Evolutionary conservation across 2,113 vertebrate genomes (phyloP).

Genomic region (Ammodytes marinus): DNA sequence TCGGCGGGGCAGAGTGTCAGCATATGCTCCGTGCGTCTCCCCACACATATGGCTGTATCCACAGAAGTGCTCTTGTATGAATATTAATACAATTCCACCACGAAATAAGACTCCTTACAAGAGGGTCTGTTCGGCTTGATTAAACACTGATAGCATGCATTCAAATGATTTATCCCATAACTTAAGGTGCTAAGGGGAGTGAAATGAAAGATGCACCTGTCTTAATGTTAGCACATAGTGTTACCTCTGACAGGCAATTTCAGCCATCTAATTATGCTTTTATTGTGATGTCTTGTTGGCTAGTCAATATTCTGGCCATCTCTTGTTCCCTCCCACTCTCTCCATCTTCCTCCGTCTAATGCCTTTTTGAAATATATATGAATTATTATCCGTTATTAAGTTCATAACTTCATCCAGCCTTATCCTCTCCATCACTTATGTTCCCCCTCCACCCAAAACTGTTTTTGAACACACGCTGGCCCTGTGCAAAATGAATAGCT

Average conservation of each 20-base stretch:
- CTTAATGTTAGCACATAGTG: conserved; percentile 50
- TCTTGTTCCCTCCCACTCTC: conserved; percentile 6
- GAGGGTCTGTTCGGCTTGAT: conserved; percentile 55
- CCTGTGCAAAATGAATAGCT: neutral
- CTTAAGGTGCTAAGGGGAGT: conserved; percentile 34
- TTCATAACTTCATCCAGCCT: conserved; percentile 10
- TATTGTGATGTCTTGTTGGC: conserved; percentile 51
- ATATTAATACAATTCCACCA: conserved; percentile 68
- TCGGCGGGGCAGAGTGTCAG: conserved; percentile 35
- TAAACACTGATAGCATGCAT: conserved; percentile 58
- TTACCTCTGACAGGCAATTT: conserved; percentile 59
- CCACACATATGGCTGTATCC: conserved; percentile 61
- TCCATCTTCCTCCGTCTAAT: neutral
- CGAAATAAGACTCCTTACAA: conserved; percentile 41
- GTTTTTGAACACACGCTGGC: neutral
- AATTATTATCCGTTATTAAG: conserved; percentile 39
- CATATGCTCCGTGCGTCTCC: conserved; percentile 54
- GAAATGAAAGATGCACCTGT: conserved; percentile 61
- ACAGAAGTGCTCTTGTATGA: conserved; percentile 54
- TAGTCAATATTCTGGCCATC: conserved; percentile 36
- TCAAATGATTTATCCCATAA: conserved; percentile 63
- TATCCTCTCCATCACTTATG: neutral
- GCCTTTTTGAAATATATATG: conserved; percentile 11
- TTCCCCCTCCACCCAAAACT: neutral
- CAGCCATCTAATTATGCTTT: conserved; percentile 59